Evolutionary conservation across 2,888 invertebrate species (phyloP), one percentile per base, ranked within the genome.

Genomic region (Stenotaenia linearis): DNA sequence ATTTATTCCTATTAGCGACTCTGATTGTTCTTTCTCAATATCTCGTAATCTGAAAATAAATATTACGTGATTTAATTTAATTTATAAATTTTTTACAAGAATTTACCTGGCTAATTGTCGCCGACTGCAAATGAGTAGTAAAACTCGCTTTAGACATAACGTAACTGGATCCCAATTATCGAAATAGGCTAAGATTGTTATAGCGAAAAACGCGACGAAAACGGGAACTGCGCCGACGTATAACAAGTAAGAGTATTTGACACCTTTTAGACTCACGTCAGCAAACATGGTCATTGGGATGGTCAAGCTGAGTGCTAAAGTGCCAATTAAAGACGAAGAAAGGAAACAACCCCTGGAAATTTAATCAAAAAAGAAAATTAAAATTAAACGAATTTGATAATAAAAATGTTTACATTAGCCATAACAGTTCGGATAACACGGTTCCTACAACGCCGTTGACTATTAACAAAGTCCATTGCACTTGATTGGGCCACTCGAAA

Each of bases 361-460:
- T 10, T 15, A 78, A 69, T 9, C 5, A 28, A 75, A 45, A 35
- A 28, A 78, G 5, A 15, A 37, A 37, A 7, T 78, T 28, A 21
- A 37, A 78, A 25, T 30, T 15, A 21, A 78, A 61, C 56, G 50
- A 56, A 61, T 35, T 35, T 30, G 0, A 12, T 37, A 12, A 15
- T 2, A 15, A 37, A 12, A 23, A 56, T 80, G 86, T 89, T 87
- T 87, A 95, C 94, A 96, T 96, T 74, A 97, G 89, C 97, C 97
- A 97, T 75, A 97, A 88, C 35, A 94, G 92, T 88, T 98, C 96
- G 0, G 95, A 92, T 74, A 98, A 88, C 79, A 97, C 92, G 23
- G 97, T 97, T 78, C 97, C 97, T 81, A 97, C 89, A 21, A 97
- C 88, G 50, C 96, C 97, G 87, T 97, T 96, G 75, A 96, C 87